Conservation (phyloP, 2,888 invertebrate species). For the Heptascelio sp. region DNA sequence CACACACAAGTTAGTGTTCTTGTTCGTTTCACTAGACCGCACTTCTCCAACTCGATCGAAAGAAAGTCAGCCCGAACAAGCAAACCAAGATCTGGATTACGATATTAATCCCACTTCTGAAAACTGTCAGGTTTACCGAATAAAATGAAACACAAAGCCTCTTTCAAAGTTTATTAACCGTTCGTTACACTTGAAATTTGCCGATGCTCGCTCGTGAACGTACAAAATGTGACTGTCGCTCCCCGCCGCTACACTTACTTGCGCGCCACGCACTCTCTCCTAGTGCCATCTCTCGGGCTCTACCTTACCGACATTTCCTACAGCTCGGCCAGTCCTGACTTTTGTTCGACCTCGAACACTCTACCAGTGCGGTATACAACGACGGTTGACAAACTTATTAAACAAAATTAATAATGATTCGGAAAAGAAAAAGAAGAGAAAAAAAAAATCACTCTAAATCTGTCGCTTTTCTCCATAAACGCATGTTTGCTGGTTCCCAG, state of each 20-base stretch:
- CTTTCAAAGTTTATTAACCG: not conserved
- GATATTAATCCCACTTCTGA: no score
- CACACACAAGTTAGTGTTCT: no score
- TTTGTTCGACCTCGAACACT: slow-evolving; percentile 40
- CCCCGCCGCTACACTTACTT: not conserved
- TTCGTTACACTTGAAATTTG: no score
- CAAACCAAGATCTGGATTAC: no score
- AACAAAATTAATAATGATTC: no score
- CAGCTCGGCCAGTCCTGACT: slow-evolving; percentile 48
- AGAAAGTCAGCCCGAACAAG: no score
- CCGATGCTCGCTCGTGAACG: not conserved
- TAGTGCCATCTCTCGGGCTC: not conserved
- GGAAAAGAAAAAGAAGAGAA: not conserved
- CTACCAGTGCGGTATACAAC: no score
- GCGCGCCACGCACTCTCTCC: not conserved
- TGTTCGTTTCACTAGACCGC: no score
- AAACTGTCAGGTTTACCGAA: no score
- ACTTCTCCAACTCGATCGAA: no score
- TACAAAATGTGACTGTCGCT: not conserved
- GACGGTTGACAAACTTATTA: no score
- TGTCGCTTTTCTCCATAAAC: slow-evolving; percentile 53
- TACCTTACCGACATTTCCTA: slow-evolving; percentile 4
- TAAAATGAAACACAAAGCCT: not conserved
- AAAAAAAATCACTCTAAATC: not conserved
- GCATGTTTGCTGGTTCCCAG: slow-evolving; percentile 68